Conservation (phyloP, 2,888 invertebrate species). For the Dioctria linearis region DNA sequence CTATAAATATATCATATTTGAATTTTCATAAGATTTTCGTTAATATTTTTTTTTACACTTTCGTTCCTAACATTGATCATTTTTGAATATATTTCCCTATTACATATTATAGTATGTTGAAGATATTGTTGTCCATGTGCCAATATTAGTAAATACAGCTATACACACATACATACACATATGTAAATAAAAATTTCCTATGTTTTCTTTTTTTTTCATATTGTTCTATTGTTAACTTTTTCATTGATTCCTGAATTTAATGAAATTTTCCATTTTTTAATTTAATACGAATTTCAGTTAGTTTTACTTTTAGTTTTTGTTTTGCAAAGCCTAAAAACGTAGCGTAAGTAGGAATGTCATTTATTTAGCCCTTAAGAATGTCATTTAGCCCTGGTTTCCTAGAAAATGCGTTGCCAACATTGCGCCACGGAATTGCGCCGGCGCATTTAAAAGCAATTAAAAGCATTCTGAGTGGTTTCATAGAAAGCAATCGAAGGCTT, state of each 20-base stretch:
- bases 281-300: too few relatives aligned
- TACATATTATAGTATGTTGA: neutral
- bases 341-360: too few relatives aligned
- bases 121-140: too few relatives aligned
- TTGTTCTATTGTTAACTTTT: slow-evolving; percentile 49
- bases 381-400: too few relatives aligned
- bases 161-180: slow-evolving; percentile 9
- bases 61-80: neutral
- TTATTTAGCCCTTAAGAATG: too few relatives aligned
- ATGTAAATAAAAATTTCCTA: slow-evolving; percentile 3
- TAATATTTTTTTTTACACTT: slow-evolving; percentile 8
- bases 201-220: slow-evolving; percentile 9
- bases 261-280: neutral
- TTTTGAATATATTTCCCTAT: neutral
- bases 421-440: too few relatives aligned
- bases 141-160: neutral
- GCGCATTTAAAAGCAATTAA: too few relatives aligned
- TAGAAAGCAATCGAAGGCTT: too few relatives aligned
- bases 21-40: slow-evolving; percentile 46
- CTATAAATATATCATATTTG: neutral
- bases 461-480: too few relatives aligned
- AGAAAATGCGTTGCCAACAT: too few relatives aligned
- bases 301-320: too few relatives aligned
- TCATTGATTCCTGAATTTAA: slow-evolving; percentile 20
- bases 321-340: too few relatives aligned